Percentiles rank a stretch among this genome's conserved stretches.
These are phyloP conservation scores for Threskiornis aethiopicus DNA, from an alignment of 2,797 vertebrate genomes.

Conservation along the genomic window DNA sequence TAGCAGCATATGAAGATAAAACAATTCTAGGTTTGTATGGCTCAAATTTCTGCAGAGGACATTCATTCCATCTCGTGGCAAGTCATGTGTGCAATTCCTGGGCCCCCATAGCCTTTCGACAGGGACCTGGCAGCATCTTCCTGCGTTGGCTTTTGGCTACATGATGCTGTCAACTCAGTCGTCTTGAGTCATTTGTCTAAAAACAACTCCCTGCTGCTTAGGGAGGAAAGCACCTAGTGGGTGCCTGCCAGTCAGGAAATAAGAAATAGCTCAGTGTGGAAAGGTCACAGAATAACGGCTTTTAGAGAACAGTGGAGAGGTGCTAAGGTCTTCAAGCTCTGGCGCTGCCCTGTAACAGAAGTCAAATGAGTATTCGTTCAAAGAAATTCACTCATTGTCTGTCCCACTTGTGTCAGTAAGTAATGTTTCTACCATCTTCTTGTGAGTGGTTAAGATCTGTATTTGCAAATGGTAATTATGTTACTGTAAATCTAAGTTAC, in stretches of 20 bases:
- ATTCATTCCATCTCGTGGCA: neutral
- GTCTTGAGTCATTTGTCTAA: constrained; percentile 40
- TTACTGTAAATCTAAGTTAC: neutral
- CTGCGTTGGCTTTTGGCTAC: neutral
- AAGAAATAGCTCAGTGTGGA: neutral
- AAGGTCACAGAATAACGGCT: neutral
- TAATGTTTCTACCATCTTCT: neutral
- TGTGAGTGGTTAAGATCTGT: neutral
- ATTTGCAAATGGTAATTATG: neutral
- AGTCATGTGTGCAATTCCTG: neutral
- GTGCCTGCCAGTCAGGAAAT: neutral
- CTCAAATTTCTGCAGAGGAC: neutral
- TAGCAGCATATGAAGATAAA: neutral
- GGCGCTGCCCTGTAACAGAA: neutral
- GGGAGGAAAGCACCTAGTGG: neutral
- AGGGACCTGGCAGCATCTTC: neutral
- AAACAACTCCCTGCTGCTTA: neutral
- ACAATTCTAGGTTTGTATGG: neutral
- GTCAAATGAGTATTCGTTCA: neutral
- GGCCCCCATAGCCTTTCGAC: neutral
- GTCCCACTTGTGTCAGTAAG: neutral
- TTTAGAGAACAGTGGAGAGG: neutral
- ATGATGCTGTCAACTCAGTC: neutral
- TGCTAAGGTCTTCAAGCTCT: neutral
- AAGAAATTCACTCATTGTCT: neutral